Percentiles rank a stretch among this genome's conserved stretches.
phyloP scores from a whole-genome alignment of 2,113 vertebrate genomes.

The Paracanthobrama guichenoti region DNA sequence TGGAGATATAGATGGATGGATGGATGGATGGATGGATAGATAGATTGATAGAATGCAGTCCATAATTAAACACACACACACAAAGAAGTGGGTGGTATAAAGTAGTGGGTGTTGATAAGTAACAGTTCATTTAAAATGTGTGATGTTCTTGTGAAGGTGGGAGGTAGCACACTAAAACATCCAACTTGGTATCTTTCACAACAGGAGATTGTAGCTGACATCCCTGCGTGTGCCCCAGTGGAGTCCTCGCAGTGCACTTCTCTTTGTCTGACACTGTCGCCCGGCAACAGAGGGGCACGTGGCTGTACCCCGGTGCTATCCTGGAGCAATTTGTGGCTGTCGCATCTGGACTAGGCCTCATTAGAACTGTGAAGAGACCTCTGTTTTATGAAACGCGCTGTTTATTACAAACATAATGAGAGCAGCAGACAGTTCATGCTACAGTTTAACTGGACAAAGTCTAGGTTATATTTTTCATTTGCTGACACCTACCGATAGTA shows the following conservation, averaged over 20 bases:
- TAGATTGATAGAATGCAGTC: neutral
- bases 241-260: neutral
- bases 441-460: neutral
- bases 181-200: neutral
- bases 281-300: constrained; percentile 25
- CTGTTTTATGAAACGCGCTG: neutral
- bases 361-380: constrained; percentile 27
- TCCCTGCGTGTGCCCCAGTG: constrained; percentile 8
- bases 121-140: neutral
- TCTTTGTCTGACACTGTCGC: constrained; percentile 9
- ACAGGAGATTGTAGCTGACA: constrained; percentile 36
- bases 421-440: neutral
- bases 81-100: neutral
- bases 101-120: neutral
- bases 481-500: neutral
- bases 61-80: too few species aligned
- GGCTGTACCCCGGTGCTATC: constrained; percentile 22
- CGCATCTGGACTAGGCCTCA: constrained; percentile 18
- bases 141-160: neutral
- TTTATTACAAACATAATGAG: constrained; percentile 25
- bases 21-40: neutral
- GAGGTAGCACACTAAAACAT: neutral
- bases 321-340: constrained; percentile 11
- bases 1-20: neutral
- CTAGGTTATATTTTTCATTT: neutral